Base-by-base conservation (phyloP, 30 jellyfish, hydroid and myxozoan species). In the Hydractinia echinata region DNA sequence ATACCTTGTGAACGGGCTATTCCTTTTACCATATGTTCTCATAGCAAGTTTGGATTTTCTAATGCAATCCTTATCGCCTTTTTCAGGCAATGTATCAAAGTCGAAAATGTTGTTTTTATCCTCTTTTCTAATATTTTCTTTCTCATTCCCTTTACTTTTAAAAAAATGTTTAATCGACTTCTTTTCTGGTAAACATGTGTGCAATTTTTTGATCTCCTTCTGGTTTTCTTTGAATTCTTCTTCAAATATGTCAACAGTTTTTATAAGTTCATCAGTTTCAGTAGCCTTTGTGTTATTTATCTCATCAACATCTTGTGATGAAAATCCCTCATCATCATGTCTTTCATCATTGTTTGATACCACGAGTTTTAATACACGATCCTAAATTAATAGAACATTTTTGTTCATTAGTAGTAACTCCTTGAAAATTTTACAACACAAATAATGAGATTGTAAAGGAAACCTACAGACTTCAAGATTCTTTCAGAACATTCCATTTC, bases 1-100 rank as follows among this genome's bases (percentile, higher is more conserved):
- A 30, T 30, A 64, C 74, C 74, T 64, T 64, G 74, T 51, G 39
- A 64, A 64, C 19, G 74, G 74, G 16, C 74, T 64, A 64, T 64
- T 64, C 2, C 74, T 44, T 13, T 64, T 64, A 7, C 74, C 74
- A 13, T 13, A 64, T 64, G 74, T 64, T 51, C 18, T 64, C 39
- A 51, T 64, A 13, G 4, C 19, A 64, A 51, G 74, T 58, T 58
- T 58, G 19, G 19, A 16, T 11, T 11, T 58, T 13, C 19, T 13
- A 58, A 58, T 58, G 15, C 19, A 58, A 58, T 13, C 19, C 19
- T 58, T 58, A 16, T 58, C 69, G 15, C 18, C 69, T 58, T 58
- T 58, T 58, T 58, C 69, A 11, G 18, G 19, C 69, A 3, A 16
- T 58, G 15, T 58, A 0, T 58, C 69, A 58, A 58, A 58, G 69